Evolutionary conservation across 2,797 vertebrate species (phyloP).

Genomic region (Tragopan temminckii): DNA sequence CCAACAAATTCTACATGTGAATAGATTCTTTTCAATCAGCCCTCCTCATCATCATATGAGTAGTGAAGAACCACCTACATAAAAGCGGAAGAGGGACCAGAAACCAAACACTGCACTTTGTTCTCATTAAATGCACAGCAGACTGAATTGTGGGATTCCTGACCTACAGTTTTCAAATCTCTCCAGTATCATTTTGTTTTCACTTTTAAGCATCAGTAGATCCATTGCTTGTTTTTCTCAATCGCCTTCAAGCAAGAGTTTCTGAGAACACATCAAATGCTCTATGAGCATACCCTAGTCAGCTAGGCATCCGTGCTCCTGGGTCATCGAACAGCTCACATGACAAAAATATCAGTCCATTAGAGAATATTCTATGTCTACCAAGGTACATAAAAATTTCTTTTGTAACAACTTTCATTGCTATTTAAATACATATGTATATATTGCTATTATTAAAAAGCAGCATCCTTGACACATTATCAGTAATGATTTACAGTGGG

Average conservation of each 20-base stretch:
- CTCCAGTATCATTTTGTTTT: background rate
- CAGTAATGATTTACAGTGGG: background rate
- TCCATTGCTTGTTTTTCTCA: background rate
- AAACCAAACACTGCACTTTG: background rate
- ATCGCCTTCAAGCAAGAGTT: background rate
- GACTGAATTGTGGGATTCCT: background rate
- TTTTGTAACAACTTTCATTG: rapidly evolving
- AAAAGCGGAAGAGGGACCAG: background rate
- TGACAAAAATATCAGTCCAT: background rate
- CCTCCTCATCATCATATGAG: rapidly evolving
- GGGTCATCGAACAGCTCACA: rapidly evolving
- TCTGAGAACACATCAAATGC: background rate
- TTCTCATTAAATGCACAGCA: background rate
- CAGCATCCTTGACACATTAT: rapidly evolving
- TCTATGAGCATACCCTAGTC: background rate
- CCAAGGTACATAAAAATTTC: background rate
- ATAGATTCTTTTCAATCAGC: background rate
- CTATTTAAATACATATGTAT: too few relatives aligned
- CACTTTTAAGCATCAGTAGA: background rate
- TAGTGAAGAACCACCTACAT: background rate
- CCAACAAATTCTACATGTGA: background rate
- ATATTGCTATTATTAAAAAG: background rate
- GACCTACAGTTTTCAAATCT: background rate
- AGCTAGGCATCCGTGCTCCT: background rate
- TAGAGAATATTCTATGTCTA: background rate